phyloP scores from a whole-genome alignment of 2,888 invertebrate genomes.

The Kryphioiulus occultus region DNA sequence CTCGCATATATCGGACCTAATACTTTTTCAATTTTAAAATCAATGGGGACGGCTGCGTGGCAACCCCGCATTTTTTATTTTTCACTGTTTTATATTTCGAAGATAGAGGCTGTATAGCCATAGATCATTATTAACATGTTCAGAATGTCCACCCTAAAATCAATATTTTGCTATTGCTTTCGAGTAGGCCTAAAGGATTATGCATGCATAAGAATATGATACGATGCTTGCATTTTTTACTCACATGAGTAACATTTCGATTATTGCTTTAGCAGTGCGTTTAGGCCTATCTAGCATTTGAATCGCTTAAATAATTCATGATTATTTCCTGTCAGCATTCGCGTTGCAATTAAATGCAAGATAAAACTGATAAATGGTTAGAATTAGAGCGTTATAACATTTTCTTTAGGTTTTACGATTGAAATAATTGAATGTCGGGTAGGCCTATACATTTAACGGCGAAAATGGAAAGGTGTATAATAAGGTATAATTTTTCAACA shows the following conservation, averaged over 20 bases:
- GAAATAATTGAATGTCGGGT: too few relatives aligned
- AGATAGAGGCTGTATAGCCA: background rate
- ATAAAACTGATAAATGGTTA: too few relatives aligned
- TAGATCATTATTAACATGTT: slow-evolving; percentile 30
- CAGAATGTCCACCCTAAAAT: slow-evolving; percentile 26
- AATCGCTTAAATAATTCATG: too few relatives aligned
- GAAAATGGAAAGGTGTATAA: too few relatives aligned
- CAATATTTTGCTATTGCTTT: slow-evolving; percentile 14
- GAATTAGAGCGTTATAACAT: too few relatives aligned
- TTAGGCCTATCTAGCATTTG: background rate
- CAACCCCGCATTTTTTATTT: slow-evolving; percentile 25
- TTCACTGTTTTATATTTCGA: slow-evolving; percentile 35
- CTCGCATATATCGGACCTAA: slow-evolving; percentile 25
- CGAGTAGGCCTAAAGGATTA: slow-evolving; percentile 14
- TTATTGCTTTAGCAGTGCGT: background rate
- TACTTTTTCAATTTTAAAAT: slow-evolving; percentile 35
- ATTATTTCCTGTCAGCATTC: too few relatives aligned
- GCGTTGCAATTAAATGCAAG: too few relatives aligned
- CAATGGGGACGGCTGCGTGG: slow-evolving; percentile 17
- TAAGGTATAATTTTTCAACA: too few relatives aligned
- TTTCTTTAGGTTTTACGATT: too few relatives aligned
- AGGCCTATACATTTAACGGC: too few relatives aligned
- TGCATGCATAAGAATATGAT: background rate
- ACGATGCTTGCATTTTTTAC: background rate
- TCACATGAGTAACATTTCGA: background rate